Percentiles rank a stretch among this genome's conserved stretches.
Evolutionary conservation across 2,797 vertebrate species (phyloP).

Genomic region (Eurystomus glaucurus): DNA sequence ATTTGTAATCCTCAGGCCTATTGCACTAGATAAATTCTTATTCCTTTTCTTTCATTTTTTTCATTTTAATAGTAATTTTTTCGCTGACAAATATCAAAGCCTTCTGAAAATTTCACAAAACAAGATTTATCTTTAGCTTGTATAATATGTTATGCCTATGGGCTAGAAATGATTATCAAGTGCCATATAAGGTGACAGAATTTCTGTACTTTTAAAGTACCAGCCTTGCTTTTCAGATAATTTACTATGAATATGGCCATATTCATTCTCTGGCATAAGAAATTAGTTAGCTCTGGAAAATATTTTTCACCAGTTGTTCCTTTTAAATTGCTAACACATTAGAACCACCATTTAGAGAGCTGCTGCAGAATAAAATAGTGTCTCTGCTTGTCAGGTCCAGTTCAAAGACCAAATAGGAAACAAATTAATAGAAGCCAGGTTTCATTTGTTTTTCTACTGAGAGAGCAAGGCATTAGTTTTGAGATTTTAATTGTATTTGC

Average conservation of each 20-base stretch:
- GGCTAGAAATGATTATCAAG: background rate
- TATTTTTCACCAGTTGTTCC: background rate
- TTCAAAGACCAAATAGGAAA: background rate
- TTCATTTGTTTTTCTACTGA: constrained; percentile 9
- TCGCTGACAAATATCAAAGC: constrained; percentile 29
- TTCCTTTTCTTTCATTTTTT: background rate
- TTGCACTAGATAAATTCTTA: constrained; percentile 5
- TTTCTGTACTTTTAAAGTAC: background rate
- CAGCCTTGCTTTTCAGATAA: background rate
- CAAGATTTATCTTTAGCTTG: background rate
- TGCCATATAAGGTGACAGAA: background rate
- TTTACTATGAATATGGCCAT: background rate
- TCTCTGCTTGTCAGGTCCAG: background rate
- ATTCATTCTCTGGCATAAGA: background rate
- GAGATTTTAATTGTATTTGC: background rate
- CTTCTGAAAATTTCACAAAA: constrained; percentile 14
- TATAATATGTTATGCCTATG: background rate
- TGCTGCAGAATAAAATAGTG: background rate
- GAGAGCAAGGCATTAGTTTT: background rate
- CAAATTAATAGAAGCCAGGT: background rate
- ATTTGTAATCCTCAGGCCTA: constrained; percentile 24
- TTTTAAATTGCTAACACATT: background rate
- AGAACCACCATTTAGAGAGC: background rate
- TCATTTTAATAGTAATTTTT: background rate
- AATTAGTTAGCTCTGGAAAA: background rate